phyloP scores from a whole-genome alignment of 1,140 invertebrate genomes.

The Vanessa atalanta region DNA sequence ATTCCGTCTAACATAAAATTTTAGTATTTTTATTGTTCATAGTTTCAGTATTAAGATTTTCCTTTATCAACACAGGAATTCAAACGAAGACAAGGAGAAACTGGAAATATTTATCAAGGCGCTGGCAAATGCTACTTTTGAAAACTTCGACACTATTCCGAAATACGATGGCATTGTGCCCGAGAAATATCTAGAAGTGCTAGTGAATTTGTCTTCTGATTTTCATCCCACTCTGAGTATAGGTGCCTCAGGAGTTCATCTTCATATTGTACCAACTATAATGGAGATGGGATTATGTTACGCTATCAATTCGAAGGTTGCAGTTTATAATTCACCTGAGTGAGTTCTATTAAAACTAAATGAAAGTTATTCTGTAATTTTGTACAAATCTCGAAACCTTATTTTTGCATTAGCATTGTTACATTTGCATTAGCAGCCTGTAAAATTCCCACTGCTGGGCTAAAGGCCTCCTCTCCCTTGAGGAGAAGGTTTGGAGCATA shows the following conservation, averaged over 20 bases:
- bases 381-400: no score
- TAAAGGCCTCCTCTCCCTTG: no score
- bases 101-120: slow-evolving; percentile 80
- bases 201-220: slow-evolving; percentile 79
- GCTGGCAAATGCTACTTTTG: slow-evolving; percentile 82
- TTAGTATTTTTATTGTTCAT: no score
- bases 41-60: neutral
- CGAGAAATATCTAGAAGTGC: slow-evolving; percentile 80
- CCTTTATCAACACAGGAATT: slow-evolving; percentile 49
- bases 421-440: no score
- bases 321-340: slow-evolving; percentile 83
- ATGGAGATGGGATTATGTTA: slow-evolving; percentile 86
- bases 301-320: slow-evolving; percentile 84
- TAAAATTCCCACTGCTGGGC: no score
- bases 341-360: slow-evolving; percentile 65
- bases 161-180: slow-evolving; percentile 77
- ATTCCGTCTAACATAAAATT: no score
- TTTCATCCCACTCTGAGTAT: slow-evolving; percentile 82
- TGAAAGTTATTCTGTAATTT: neutral
- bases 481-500: no score
- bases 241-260: slow-evolving; percentile 75
- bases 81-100: slow-evolving; percentile 75
- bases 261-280: slow-evolving; percentile 81
- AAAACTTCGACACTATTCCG: slow-evolving; percentile 81
- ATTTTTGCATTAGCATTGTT: no score